Evolutionary conservation across 2,797 vertebrate genomes (phyloP), one percentile per base, ranked within the genome.

Genomic region (Cephalopachus bancanus): DNA sequence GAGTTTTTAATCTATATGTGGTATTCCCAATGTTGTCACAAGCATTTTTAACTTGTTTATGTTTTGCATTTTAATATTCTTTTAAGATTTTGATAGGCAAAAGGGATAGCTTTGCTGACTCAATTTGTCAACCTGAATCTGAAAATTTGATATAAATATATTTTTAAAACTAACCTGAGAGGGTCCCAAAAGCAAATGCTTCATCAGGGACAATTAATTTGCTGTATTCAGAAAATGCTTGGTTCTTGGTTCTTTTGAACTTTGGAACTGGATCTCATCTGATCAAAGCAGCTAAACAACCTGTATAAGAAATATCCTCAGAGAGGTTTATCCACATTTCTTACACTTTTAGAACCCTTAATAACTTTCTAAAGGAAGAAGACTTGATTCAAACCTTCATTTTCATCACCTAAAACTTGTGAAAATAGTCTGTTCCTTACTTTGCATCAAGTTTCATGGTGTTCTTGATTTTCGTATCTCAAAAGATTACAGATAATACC

Each of bases 401-500:
- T 95, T 97, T 83, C 64, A 80, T 37, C 72, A 85, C 93, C 90
- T 20, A 81, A 94, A 96, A 96, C 75, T 89, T 76, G 81, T 33
- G 74, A 74, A 95, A 95, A 84, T 57, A 96, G 92, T 76, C 71
- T 64, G 22, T 88, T 91, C 94, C 26, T 93, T 93, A 97, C 83
- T 96, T 97, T 97, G 89, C 97, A 84, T 93, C 90, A 95, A 96
- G 95, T 97, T 64, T 55, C 67, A 95, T 97, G 98, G 98, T 98
- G 98, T 98, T 97, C 98, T 97, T 98, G 97, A 98, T 98, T 98
- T 98, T 98, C 97, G 96, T 96, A 92, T 94, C 97, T 98, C 98
- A 98, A 98, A 99, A 98, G 98, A 99, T 98, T 98, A 98, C 98
- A 99, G 98, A 99, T 98, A 98, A 99, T 98, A 97, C 97, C 97